Evolutionary conservation across 2,797 vertebrate species (phyloP).

Genomic region (Siniperca undulata): DNA sequence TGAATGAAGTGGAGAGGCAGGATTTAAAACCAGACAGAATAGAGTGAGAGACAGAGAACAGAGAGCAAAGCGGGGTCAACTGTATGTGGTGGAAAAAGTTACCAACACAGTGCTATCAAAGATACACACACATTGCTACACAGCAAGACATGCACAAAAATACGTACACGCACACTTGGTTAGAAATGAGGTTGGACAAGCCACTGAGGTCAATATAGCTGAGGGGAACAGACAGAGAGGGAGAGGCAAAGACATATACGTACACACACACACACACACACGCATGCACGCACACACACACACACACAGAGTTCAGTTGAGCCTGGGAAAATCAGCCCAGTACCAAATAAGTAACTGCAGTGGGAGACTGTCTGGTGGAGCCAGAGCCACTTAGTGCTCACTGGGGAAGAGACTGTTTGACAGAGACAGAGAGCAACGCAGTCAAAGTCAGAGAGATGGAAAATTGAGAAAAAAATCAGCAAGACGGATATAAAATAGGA

Average conservation of each 20-base stretch:
- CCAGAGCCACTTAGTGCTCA: slow-evolving; percentile 66
- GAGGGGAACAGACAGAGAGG: slow-evolving; percentile 42
- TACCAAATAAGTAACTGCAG: slow-evolving; percentile 79
- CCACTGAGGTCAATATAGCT: slow-evolving; percentile 59
- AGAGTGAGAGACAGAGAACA: not conserved
- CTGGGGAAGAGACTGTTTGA: slow-evolving; percentile 69
- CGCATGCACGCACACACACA: not conserved
- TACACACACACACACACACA: not conserved
- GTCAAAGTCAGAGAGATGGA: slow-evolving; percentile 57
- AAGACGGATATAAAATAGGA: slow-evolving; percentile 38
- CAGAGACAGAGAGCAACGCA: slow-evolving; percentile 49
- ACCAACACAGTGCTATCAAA: slow-evolving; percentile 25
- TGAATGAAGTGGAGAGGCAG: not conserved
- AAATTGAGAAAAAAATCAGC: slow-evolving; percentile 50
- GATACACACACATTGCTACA: slow-evolving; percentile 50
- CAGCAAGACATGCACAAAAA: slow-evolving; percentile 47
- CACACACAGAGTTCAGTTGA: slow-evolving; percentile 57
- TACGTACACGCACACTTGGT: slow-evolving; percentile 47
- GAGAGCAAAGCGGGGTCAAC: not conserved
- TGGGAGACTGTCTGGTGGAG: slow-evolving; percentile 69
- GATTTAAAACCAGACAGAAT: not conserved
- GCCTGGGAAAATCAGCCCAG: slow-evolving; percentile 81
- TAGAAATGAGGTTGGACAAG: slow-evolving; percentile 37
- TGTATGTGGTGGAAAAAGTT: slow-evolving; percentile 9
- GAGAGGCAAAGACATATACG: slow-evolving; percentile 33